Base-by-base conservation (phyloP, 2,888 invertebrate genomes). In the Stenchaetothrips biformis region DNA sequence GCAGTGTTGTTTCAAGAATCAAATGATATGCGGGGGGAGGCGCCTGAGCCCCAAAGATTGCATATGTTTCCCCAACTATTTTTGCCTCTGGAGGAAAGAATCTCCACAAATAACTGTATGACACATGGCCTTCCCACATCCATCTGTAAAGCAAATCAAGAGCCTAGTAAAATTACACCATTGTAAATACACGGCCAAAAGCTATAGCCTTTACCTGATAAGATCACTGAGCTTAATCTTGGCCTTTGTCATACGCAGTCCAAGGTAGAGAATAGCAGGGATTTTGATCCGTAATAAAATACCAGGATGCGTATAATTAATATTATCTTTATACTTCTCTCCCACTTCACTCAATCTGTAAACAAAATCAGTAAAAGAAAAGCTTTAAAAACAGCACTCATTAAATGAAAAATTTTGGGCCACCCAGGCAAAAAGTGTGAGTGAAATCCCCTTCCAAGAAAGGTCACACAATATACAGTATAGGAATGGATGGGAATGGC, bases 91-190 rank as follows among this genome's bases (percentile, higher is more conserved):
- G 77, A 59, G 84, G 84, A 48, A 83, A 81, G 79, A 83, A 82
- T 79, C 83, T 82, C 62, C 82, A 79, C 37, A 82, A 78, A 47
- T 81, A 81, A 18, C 85, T 59, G 84, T 85, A 77, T 83, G 84
- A 84, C 27, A 85, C 79, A 79, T 83, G 84, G 1, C 84, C 84
- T 81, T 85, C 85, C 18, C 78, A 79, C 59, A 83, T 82, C 85
- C 84, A 84, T 79, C 84, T 84, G 81, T 9, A 81, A 82, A 59
- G 62, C 78, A 21, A 78, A 78, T 77, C 37, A 62, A 74, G 37
- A 79, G 18, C 47, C 67, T 9, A 21, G 6, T 11, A 25, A 3
- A 25, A 9, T 25, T 21, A 2, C 1, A 74, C 8, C 6, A 53
- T 25, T 0, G 7, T 74, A 74, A 25, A 25, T 4, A 37, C 37